Evolutionary conservation across 2,797 vertebrate species (phyloP).

Genomic region (Poeciliopsis infans): DNA sequence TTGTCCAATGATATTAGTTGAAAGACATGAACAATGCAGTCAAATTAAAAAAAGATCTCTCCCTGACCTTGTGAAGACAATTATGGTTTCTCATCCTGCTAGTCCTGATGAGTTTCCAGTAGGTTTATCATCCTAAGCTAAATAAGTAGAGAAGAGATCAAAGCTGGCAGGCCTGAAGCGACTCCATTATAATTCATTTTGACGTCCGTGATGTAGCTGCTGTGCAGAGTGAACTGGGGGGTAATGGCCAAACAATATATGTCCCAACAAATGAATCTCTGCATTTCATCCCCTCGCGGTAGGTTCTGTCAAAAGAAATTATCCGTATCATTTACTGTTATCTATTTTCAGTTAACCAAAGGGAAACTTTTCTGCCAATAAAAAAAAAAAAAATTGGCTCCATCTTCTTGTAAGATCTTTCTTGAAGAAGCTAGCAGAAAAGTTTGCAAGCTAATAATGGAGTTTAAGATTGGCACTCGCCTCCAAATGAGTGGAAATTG

Average conservation of each 20-base stretch:
- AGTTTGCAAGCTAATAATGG: conserved; percentile 57
- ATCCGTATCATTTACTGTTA: conserved; percentile 52
- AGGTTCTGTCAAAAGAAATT: conserved; percentile 69
- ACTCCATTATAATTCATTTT: conserved; percentile 64
- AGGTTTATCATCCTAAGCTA: conserved; percentile 74
- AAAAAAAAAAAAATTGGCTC: conserved; percentile 42
- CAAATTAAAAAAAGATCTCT: conserved; percentile 70
- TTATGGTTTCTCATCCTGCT: conserved; percentile 69
- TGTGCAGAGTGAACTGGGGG: conserved; percentile 47
- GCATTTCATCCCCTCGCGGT: conserved; percentile 41
- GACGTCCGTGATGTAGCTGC: conserved; percentile 64
- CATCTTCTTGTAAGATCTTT: conserved; percentile 52
- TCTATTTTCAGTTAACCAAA: conserved; percentile 61
- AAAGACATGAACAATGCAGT: conserved; percentile 67
- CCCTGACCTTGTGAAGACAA: conserved; percentile 77
- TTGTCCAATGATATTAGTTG: conserved; percentile 68
- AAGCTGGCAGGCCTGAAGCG: conserved; percentile 57
- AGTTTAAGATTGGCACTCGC: conserved; percentile 36
- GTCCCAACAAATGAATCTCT: conserved; percentile 34
- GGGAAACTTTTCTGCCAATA: conserved; percentile 63
- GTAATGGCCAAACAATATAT: conserved; percentile 58
- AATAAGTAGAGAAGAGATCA: conserved; percentile 70
- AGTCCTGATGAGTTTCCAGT: conserved; percentile 70
- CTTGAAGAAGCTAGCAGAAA: conserved; percentile 39
- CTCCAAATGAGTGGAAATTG: conserved; percentile 51